These are phyloP conservation scores for Drosophila flavopinicola DNA, from an alignment of 2,888 invertebrate species.

Conservation along the genomic window DNA sequence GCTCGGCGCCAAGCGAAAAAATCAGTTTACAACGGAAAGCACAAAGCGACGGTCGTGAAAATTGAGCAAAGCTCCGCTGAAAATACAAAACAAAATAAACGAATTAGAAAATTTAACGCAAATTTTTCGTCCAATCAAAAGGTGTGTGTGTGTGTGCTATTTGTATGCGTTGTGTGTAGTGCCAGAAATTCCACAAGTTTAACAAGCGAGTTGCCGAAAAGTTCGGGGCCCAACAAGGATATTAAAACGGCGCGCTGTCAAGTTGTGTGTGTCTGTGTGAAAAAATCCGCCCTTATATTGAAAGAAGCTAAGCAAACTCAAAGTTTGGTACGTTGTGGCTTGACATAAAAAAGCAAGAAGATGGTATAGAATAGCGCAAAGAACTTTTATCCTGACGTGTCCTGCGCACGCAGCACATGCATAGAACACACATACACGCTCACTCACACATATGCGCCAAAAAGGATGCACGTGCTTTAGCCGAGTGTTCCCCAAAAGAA, in stretches of 20 bases:
- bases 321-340: constrained; percentile 68
- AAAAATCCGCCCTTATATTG: constrained; percentile 71
- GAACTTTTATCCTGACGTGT: constrained; percentile 69
- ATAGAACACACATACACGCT: constrained; percentile 17
- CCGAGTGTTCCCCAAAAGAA: constrained; percentile 28
- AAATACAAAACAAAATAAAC: constrained; percentile 16
- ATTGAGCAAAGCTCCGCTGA: constrained; percentile 59
- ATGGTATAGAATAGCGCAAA: constrained; percentile 22
- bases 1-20: constrained; percentile 64
- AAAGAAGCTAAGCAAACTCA: constrained; percentile 69
- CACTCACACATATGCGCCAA: constrained; percentile 6
- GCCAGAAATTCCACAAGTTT: constrained; percentile 46
- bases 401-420: constrained; percentile 67
- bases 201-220: constrained; percentile 19
- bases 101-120: constrained; percentile 24
- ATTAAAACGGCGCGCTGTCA: constrained; percentile 36
- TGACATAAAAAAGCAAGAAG: constrained; percentile 18
- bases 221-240: constrained; percentile 22
- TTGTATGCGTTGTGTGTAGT: constrained; percentile 16
- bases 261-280: constrained; percentile 25
- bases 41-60: constrained; percentile 83
- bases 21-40: constrained; percentile 84
- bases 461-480: constrained; percentile 65
- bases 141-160: constrained; percentile 18
- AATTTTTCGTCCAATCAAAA: constrained; percentile 30